Conservation (phyloP, 2,888 invertebrate species). For the Calliscelio sp. region DNA sequence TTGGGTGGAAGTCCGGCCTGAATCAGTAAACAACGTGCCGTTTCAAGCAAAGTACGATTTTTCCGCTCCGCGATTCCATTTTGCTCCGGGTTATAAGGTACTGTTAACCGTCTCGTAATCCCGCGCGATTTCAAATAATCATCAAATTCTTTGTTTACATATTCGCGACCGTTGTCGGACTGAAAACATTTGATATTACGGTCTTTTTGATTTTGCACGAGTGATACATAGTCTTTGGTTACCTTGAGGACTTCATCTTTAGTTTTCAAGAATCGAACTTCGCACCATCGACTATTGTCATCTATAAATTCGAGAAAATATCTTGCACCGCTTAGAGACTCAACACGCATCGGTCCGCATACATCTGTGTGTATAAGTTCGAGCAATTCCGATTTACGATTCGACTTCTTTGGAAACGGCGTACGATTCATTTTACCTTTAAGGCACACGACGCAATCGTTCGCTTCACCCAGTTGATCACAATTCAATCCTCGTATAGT, state of each 20-base stretch:
- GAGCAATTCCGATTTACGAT: no score
- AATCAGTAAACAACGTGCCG: background rate
- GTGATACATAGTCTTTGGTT: background rate
- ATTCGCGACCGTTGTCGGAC: slow-evolving; percentile 71
- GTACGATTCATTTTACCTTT: slow-evolving; percentile 68
- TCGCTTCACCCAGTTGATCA: background rate
- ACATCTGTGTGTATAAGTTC: slow-evolving; percentile 76
- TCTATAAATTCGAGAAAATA: slow-evolving; percentile 77
- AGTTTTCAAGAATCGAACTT: slow-evolving; percentile 69
- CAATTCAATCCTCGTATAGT: background rate
- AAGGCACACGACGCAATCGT: slow-evolving; percentile 63
- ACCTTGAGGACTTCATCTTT: slow-evolving; percentile 65
- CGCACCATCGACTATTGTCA: slow-evolving; percentile 73
- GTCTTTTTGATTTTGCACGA: background rate
- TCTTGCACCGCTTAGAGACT: background rate
- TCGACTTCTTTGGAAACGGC: slow-evolving; percentile 61
- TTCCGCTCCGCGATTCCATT: slow-evolving; percentile 80
- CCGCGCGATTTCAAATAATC: background rate
- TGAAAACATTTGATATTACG: slow-evolving; percentile 8
- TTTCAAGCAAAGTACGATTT: background rate
- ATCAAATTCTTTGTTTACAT: background rate
- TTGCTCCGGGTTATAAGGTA: slow-evolving; percentile 78
- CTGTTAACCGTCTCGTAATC: slow-evolving; percentile 54
- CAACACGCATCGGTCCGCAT: slow-evolving; percentile 64
- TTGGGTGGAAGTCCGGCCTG: background rate